Percentiles rank a stretch among this genome's conserved stretches.
Conservation (phyloP, 2,888 invertebrate species). For the Pyrocoelia pectoralis region DNA sequence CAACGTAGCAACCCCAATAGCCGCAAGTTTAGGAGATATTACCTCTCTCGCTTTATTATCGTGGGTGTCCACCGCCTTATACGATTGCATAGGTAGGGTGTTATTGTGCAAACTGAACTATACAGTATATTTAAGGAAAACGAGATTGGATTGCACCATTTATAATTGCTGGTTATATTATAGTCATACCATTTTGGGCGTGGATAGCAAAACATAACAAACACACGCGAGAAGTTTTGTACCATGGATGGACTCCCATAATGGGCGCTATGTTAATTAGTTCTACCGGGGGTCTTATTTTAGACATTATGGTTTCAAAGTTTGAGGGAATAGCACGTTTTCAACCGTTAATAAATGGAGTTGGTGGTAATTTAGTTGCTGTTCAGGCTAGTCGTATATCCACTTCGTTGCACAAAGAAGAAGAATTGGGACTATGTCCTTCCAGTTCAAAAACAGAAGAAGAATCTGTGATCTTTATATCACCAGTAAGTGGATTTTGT, state of each 20-base stretch:
- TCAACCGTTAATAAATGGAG: constrained; percentile 84
- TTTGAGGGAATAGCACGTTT: constrained; percentile 79
- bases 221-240: constrained; percentile 74
- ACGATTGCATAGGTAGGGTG: constrained; percentile 65
- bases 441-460: constrained; percentile 63
- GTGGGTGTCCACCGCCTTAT: constrained; percentile 66
- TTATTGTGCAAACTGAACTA: not conserved
- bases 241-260: constrained; percentile 80
- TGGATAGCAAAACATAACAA: constrained; percentile 74
- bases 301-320: constrained; percentile 73
- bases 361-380: constrained; percentile 84
- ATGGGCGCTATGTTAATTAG: constrained; percentile 82
- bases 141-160: constrained; percentile 73
- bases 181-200: constrained; percentile 77
- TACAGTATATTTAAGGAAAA: constrained; percentile 50
- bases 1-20: constrained; percentile 82
- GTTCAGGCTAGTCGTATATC: constrained; percentile 80
- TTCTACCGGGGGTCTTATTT: constrained; percentile 77
- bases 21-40: constrained; percentile 82
- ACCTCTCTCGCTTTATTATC: constrained; percentile 71
- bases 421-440: constrained; percentile 68
- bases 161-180: constrained; percentile 68
- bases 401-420: constrained; percentile 74
- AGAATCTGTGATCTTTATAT: constrained; percentile 64
- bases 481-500: constrained; percentile 69